phyloP scores from a whole-genome alignment of 2,888 invertebrate genomes.

The Drosophila nr. medialis region DNA sequence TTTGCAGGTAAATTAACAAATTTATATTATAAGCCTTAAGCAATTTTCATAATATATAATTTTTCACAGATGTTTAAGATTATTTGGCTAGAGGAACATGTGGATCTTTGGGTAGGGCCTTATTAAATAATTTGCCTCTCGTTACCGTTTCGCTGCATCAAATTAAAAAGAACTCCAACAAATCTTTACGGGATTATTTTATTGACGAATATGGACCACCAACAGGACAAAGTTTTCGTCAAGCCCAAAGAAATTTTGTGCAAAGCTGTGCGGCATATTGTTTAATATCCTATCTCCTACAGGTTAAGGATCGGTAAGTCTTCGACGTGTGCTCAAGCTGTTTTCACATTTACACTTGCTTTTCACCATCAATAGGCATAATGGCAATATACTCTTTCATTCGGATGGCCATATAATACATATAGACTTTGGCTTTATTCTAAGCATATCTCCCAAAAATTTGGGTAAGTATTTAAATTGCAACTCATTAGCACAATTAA shows the following conservation, averaged over 20 bases:
- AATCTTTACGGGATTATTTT: conserved; percentile 96
- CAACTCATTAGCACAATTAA: background rate
- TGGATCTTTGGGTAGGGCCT: conserved; percentile 94
- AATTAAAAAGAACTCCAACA: conserved; percentile 96
- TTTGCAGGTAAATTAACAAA: conserved; percentile 87
- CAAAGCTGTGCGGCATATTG: conserved; percentile 99
- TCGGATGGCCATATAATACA: conserved; percentile 99
- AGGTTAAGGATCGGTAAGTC: conserved; percentile 97
- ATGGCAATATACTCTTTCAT: conserved; percentile 98
- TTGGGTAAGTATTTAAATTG: conserved; percentile 86
- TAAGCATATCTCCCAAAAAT: conserved; percentile 91
- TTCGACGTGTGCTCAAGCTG: background rate
- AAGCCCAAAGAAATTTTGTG: conserved; percentile 98
- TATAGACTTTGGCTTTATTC: conserved; percentile 99
- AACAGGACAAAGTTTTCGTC: conserved; percentile 94
- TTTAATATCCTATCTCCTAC: conserved; percentile 98
- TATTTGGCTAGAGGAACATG: conserved; percentile 93
- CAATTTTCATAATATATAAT: background rate
- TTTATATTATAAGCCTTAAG: background rate
- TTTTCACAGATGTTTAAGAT: conserved; percentile 88
- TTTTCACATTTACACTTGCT: background rate
- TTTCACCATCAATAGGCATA: conserved; percentile 89
- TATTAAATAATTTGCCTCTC: conserved; percentile 98
- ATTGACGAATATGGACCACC: conserved; percentile 96
- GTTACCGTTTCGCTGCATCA: conserved; percentile 98